Evolutionary conservation across 2,797 vertebrate genomes (phyloP).

Genomic region (Anniella stebbinsi): DNA sequence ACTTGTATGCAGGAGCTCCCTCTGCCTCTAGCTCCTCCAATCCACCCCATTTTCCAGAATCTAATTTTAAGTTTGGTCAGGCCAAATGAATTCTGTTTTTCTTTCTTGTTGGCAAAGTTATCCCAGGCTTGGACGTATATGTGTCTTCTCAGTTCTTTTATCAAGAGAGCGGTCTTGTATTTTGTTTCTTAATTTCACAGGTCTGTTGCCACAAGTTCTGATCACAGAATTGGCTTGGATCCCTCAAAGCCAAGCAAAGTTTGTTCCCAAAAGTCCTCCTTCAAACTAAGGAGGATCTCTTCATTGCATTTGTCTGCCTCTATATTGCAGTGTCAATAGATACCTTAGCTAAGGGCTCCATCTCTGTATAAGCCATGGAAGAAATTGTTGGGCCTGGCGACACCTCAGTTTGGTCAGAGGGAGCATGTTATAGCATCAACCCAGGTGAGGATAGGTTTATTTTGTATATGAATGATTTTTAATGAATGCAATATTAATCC

Average conservation of each 20-base stretch:
- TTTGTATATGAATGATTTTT: conserved; percentile 86
- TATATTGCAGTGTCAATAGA: conserved; percentile 58
- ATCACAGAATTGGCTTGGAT: conserved; percentile 9
- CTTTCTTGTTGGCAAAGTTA: not conserved
- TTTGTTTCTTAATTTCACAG: conserved; percentile 8
- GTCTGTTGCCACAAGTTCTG: not conserved
- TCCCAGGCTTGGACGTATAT: not conserved
- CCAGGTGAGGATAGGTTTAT: conserved; percentile 79
- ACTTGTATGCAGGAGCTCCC: conserved; percentile 6
- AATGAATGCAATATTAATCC: conserved; percentile 87
- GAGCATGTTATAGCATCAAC: conserved; percentile 67
- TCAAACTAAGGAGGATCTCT: conserved; percentile 4
- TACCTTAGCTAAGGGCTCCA: conserved; percentile 70
- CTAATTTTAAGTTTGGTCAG: conserved; percentile 13
- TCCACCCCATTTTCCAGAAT: conserved; percentile 29
- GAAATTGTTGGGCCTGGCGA: conserved; percentile 35
- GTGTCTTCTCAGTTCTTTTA: conserved; percentile 6
- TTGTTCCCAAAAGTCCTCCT: not conserved
- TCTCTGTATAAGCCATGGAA: conserved; percentile 77
- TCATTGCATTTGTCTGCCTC: conserved; percentile 47
- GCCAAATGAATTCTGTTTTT: not conserved
- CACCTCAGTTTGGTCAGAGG: conserved; percentile 63
- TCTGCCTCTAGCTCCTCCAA: not conserved
- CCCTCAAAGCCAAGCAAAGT: not conserved
- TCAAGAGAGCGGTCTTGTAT: not conserved